A percentile compares a stretch with the other conserved stretches of the same genome.
Conservation (phyloP, 1,140 invertebrate genomes). For the Platorchestia sp. region DNA sequence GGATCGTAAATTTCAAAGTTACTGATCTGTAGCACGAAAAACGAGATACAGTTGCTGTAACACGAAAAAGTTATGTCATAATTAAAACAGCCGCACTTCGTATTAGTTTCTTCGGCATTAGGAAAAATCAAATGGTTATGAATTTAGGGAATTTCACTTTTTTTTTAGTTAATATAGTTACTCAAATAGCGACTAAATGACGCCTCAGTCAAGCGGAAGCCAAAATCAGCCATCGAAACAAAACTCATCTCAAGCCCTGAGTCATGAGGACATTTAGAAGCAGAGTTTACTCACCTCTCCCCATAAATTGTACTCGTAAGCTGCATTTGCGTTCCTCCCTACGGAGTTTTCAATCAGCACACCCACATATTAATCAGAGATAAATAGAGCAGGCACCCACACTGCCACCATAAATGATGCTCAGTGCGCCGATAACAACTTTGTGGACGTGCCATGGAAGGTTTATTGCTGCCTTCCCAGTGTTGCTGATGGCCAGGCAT, state of each 20-base stretch:
- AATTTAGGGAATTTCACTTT: neutral
- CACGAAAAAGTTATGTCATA: neutral
- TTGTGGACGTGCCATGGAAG: neutral
- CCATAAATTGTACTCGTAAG: neutral
- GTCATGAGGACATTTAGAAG: neutral
- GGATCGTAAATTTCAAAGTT: no score
- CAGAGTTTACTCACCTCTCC: neutral
- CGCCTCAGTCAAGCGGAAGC: neutral
- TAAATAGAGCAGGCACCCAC: neutral
- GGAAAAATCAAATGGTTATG: neutral
- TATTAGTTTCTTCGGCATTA: neutral
- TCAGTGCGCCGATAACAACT: neutral
- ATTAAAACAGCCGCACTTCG: neutral
- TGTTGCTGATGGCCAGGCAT: neutral
- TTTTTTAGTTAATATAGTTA: neutral
- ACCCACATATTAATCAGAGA: neutral
- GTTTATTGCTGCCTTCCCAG: neutral
- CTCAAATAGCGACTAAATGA: neutral
- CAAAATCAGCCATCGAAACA: neutral
- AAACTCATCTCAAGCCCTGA: neutral
- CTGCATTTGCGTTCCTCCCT: neutral
- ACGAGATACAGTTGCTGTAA: neutral
- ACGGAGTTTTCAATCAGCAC: neutral
- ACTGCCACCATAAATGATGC: neutral
- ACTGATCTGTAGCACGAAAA: neutral